Base-by-base conservation (phyloP, 2,888 invertebrate genomes). In the Hemicrepidius hirtus region DNA sequence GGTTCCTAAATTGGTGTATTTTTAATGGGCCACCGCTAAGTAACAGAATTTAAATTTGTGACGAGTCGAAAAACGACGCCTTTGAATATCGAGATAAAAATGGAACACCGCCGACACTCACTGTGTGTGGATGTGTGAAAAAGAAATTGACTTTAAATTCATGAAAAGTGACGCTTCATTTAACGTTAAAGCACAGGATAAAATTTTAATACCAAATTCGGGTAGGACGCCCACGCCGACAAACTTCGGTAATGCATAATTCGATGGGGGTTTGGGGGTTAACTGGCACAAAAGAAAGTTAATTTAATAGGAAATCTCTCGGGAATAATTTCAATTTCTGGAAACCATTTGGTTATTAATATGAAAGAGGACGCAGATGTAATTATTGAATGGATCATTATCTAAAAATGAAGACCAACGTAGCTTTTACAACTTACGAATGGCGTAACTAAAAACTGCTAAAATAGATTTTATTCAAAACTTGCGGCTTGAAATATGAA, bases 1-100 rank as follows among this genome's bases (percentile, higher is more conserved):
- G 46, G 20, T 18, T 16, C 37, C 18, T 13, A 59, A 59, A 59
- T 18, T 35, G 35, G 59, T 20, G 44, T 13, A 62, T 44, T 44
- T 44, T 62, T 62, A 62, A 62, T 28, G 20, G 62, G 28, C 62
- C 62, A 41, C 62, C 62, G 24, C 62, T 20, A 18, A 59, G 50
- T n/a, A 20, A 32, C 7, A 32, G 32, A 32, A 32, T 32, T 32
- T 32, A 32, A 32, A 32, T 2, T 32, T 32, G 32, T 32, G 53
- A 18, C 40, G 37, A 20, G 16, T 53, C 32, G 24, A 5, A 50
- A 18, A 18, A n/a, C 53, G 53, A 9, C 53, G 53, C 20, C 46
- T 18, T 46, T 9, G 46, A 10, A 13, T 40, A 4, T n/a, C 13
- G 13, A 13, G 40, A 40, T 40, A 40, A 40, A 40, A 40, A 40